Conservation (phyloP, 1,140 invertebrate species). For the Dufourea novaeangliae region DNA sequence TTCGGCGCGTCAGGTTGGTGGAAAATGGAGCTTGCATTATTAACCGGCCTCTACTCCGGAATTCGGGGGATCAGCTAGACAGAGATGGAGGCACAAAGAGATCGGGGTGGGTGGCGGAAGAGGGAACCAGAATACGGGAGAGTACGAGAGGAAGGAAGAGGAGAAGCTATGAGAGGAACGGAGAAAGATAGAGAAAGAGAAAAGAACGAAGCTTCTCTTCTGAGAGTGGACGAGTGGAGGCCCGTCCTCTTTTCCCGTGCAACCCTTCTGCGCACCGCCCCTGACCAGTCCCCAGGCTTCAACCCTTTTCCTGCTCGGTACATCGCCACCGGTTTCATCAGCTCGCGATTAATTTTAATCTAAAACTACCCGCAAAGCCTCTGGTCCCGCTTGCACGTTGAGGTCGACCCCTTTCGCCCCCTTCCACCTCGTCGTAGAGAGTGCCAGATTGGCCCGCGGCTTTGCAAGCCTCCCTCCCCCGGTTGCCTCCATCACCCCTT, state of each 20-base stretch:
- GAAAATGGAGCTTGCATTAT: constrained; percentile 68
- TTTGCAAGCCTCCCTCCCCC: constrained; percentile 27
- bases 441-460: constrained; percentile 61
- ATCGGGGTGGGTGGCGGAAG: no score
- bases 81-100: constrained; percentile 11
- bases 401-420: constrained; percentile 65
- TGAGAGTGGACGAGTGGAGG: constrained; percentile 67
- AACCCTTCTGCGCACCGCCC: constrained; percentile 59
- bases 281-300: constrained; percentile 63
- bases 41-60: constrained; percentile 63
- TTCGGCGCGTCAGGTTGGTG: constrained; percentile 58
- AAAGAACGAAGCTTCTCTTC: constrained; percentile 47
- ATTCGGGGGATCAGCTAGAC: constrained; percentile 58
- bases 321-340: constrained; percentile 69
- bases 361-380: constrained; percentile 71
- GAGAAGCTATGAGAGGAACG: neutral
- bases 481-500: constrained; percentile 4
- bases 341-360: constrained; percentile 74
- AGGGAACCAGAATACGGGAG: constrained; percentile 29
- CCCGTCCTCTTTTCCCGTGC: constrained; percentile 65
- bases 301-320: constrained; percentile 64
- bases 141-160: neutral
- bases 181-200: neutral
- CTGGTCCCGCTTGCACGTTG: constrained; percentile 52
- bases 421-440: constrained; percentile 47